Percentiles rank a stretch among this genome's conserved stretches.
Evolutionary conservation across 2,888 invertebrate genomes (phyloP).

Genomic region (Drosophila neotestacea): DNA sequence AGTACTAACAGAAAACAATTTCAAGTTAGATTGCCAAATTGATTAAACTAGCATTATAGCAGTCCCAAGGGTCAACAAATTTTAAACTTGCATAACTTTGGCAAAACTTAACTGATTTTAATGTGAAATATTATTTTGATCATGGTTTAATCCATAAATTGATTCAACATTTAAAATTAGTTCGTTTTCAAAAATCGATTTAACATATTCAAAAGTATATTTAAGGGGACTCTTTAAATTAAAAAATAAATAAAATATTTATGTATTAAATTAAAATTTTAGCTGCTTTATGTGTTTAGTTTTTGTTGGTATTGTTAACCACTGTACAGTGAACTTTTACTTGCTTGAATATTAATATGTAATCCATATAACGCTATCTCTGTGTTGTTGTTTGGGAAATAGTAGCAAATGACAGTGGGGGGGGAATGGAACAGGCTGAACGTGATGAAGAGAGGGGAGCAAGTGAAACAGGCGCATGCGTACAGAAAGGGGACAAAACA

Average conservation of each 20-base stretch:
- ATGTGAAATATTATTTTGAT: too few relatives aligned
- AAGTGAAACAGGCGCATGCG: slow-evolving; percentile 53
- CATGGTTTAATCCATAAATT: too few relatives aligned
- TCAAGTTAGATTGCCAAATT: neutral
- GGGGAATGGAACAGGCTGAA: slow-evolving; percentile 1
- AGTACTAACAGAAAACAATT: neutral
- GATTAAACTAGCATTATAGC: too few relatives aligned
- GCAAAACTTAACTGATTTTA: too few relatives aligned
- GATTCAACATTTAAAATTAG: too few relatives aligned
- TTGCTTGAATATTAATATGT: slow-evolving; percentile 56
- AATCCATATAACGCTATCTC: slow-evolving; percentile 63
- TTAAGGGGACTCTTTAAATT: too few relatives aligned
- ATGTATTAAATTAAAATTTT: neutral
- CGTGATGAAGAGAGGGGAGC: neutral
- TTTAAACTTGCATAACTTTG: too few relatives aligned
- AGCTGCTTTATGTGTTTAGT: neutral
- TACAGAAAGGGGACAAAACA: slow-evolving; percentile 42
- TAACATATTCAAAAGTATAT: too few relatives aligned
- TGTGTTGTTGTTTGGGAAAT: slow-evolving; percentile 47
- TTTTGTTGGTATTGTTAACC: slow-evolving; percentile 30
- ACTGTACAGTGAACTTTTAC: slow-evolving; percentile 53
- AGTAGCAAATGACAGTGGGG: slow-evolving; percentile 26
- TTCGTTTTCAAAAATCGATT: too few relatives aligned
- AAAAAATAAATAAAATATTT: too few relatives aligned
- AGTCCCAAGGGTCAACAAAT: too few relatives aligned